phyloP scores from a whole-genome alignment of 2,113 vertebrate species.

The Gasterosteus aculeatus region DNA sequence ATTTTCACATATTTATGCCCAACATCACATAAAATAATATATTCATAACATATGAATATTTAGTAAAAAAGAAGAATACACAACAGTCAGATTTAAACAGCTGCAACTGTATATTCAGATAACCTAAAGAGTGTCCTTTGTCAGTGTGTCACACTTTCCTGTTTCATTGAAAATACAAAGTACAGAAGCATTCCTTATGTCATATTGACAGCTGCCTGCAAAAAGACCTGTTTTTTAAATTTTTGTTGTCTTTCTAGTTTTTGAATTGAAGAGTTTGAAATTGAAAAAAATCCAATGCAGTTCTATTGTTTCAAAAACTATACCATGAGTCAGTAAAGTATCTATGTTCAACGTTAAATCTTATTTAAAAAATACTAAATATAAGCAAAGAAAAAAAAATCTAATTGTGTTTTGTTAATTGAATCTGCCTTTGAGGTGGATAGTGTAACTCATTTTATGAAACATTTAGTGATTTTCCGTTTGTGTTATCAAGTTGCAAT shows the following conservation, averaged over 20 bases:
- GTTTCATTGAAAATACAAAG: constrained; percentile 64
- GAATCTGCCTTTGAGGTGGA: not conserved
- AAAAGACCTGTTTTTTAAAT: constrained; percentile 47
- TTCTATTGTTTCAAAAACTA: not conserved
- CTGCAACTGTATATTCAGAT: constrained; percentile 1
- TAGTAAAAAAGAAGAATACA: not conserved
- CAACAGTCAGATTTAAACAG: not conserved
- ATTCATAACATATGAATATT: not conserved
- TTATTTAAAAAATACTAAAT: not conserved
- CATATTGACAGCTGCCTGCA: constrained; percentile 64
- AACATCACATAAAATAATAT: not conserved
- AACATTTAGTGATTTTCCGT: not conserved
- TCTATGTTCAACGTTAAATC: not conserved
- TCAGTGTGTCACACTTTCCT: constrained; percentile 46
- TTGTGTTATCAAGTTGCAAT: not conserved
- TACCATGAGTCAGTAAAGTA: not conserved
- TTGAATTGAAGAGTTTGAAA: constrained; percentile 17
- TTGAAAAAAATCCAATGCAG: not conserved
- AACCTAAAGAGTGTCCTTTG: not conserved
- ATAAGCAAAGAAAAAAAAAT: not conserved
- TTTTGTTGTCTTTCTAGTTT: constrained; percentile 28
- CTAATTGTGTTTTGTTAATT: not conserved
- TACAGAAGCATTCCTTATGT: constrained; percentile 81
- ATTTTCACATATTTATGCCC: constrained; percentile 6
- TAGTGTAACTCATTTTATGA: not conserved